Conservation (phyloP, 2,113 vertebrate species). For the Brachionichthys hirsutus region DNA sequence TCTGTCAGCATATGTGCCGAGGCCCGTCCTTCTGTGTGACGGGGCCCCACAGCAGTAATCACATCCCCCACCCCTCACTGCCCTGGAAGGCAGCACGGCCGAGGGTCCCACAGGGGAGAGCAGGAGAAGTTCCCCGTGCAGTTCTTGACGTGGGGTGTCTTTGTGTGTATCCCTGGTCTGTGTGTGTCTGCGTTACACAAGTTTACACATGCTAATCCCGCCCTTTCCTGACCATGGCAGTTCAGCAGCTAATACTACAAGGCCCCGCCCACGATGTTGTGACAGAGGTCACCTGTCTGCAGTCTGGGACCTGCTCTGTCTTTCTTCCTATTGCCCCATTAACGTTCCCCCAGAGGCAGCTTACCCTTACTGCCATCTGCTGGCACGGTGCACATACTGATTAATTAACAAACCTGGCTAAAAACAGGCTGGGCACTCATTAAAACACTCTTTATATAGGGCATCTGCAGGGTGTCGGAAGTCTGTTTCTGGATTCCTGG, state of each 20-base stretch:
- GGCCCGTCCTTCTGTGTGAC: conserved; percentile 66
- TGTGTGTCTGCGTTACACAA: conserved; percentile 22
- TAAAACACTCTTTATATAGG: conserved; percentile 53
- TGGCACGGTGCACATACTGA: conserved; percentile 58
- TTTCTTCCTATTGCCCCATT: conserved; percentile 50
- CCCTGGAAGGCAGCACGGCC: conserved; percentile 46
- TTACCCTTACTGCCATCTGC: conserved; percentile 71
- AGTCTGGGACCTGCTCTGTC: conserved; percentile 48
- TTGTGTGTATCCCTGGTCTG: conserved; percentile 12
- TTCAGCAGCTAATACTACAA: conserved; percentile 34
- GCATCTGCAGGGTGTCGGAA: conserved; percentile 31
- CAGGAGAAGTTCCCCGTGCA: conserved; percentile 4
- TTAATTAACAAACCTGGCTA: conserved; percentile 55
- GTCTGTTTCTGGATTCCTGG: conserved; percentile 29
- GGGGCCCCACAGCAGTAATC: conserved; percentile 52
- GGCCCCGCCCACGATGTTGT: conserved; percentile 20
- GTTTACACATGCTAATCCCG: conserved; percentile 46
- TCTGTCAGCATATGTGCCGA: conserved; percentile 69
- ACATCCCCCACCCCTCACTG: conserved; percentile 23
- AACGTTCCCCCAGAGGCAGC: conserved; percentile 57
- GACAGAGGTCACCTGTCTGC: conserved; percentile 70
- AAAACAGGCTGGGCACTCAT: conserved; percentile 53
- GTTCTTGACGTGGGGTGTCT: conserved; percentile 2
- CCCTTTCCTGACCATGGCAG: conserved; percentile 42
- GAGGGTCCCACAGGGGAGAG: conserved; percentile 17